Conservation (phyloP, 1,140 invertebrate species). For the Proales similis region DNA sequence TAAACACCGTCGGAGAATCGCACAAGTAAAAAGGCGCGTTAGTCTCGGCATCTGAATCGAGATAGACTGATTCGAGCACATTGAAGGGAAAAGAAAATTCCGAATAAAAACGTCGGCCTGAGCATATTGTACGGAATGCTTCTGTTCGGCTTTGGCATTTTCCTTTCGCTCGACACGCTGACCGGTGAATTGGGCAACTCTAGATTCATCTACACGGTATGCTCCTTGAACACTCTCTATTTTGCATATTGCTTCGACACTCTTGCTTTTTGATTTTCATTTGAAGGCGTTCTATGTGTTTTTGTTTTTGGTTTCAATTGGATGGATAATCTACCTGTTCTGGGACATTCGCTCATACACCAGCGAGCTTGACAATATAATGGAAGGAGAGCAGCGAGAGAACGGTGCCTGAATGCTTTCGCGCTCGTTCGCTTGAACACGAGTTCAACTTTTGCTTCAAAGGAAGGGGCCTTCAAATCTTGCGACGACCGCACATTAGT, state of each 20-base stretch:
- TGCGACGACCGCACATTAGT: too few relatives aligned
- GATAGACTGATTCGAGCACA: too few relatives aligned
- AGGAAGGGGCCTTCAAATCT: too few relatives aligned
- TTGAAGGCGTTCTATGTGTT: not conserved
- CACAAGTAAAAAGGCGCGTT: too few relatives aligned
- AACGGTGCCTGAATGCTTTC: too few relatives aligned
- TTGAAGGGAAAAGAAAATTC: constrained; percentile 5
- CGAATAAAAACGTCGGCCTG: constrained; percentile 9
- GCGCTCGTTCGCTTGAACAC: too few relatives aligned
- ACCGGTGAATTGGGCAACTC: constrained; percentile 18
- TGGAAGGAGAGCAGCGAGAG: too few relatives aligned
- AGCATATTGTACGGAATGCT: constrained; percentile 26
- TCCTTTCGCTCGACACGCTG: constrained; percentile 10
- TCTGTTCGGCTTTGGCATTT: constrained; percentile 1
- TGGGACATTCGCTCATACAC: constrained; percentile 12
- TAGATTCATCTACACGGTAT: constrained; percentile 18
- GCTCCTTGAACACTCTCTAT: not conserved
- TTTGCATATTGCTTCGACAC: not conserved
- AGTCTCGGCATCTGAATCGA: too few relatives aligned
- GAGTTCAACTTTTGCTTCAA: too few relatives aligned
- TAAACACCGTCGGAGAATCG: too few relatives aligned
- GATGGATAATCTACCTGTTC: not conserved
- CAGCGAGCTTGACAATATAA: too few relatives aligned
- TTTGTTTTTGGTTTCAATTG: not conserved
- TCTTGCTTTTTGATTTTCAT: constrained; percentile 7